A percentile compares a stretch with the other conserved stretches of the same genome.
Evolutionary conservation across 2,888 invertebrate genomes (phyloP).

Genomic region (Prosapia bicincta): DNA sequence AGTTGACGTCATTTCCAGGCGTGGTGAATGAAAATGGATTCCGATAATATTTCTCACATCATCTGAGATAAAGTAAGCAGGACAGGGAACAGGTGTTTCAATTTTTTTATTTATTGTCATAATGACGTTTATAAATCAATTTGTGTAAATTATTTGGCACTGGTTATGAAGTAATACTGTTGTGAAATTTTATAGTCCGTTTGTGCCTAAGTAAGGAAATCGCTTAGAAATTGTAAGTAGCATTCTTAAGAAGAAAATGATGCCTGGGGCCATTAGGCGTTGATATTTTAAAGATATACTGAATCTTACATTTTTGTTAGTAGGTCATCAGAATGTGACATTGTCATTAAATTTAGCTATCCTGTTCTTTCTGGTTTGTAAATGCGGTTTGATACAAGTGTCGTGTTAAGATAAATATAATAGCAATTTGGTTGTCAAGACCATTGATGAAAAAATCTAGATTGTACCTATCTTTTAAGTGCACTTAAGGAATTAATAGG

Average conservation of each 20-base stretch:
- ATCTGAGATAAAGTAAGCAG: slow-evolving; percentile 9
- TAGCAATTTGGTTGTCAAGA: neutral
- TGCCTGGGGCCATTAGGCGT: slow-evolving; percentile 18
- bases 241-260: slow-evolving; percentile 37
- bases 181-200: neutral
- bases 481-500: neutral
- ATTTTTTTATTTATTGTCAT: slow-evolving; percentile 7
- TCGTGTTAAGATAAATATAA: neutral
- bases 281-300: slow-evolving; percentile 5
- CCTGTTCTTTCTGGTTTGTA: neutral
- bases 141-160: neutral
- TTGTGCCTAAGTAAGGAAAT: slow-evolving; percentile 1
- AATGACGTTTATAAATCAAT: neutral
- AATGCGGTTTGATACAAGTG: no score
- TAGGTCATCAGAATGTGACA: neutral
- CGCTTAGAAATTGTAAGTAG: slow-evolving; percentile 19
- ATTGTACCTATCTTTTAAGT: neutral
- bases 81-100: slow-evolving; percentile 1
- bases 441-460: neutral
- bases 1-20: slow-evolving; percentile 49
- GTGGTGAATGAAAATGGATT: slow-evolving; percentile 44
- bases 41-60: slow-evolving; percentile 28
- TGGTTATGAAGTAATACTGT: neutral
- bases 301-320: slow-evolving; percentile 3
- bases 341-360: neutral